Evolutionary conservation across 2,888 invertebrate genomes (phyloP), one percentile per base, ranked within the genome.

Genomic region (Platycheirus albimanus): DNA sequence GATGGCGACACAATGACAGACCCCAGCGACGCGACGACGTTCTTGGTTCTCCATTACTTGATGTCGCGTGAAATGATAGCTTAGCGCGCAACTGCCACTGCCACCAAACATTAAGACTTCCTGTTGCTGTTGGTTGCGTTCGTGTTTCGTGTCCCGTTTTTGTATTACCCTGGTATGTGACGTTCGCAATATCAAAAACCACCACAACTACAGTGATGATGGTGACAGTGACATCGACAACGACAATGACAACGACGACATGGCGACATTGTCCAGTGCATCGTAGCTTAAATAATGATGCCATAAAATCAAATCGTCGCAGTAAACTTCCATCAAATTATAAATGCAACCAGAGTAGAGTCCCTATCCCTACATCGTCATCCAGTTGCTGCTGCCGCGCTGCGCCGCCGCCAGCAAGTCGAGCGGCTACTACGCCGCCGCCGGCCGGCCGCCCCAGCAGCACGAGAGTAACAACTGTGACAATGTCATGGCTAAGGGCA

Each of bases 321-420:
- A 81, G 77, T 81, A 81, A 81, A 81, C 77, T 81, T 71, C 47
- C 71, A 77, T 77, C 71, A 81, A 81, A 81, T 77, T 81, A 81
- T 77, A 77, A 76, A 81, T 81, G 77, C 77, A 81, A 77, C 71
- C 81, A 52, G 64, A 71, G 74, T 78, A 66, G n/a, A 30, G 33
- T 13, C 15, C 28, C 36, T 15, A 7, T n/a, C n/a, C n/a, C n/a
- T n/a, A n/a, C n/a, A n/a, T 2, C 11, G 43, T 28, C 13, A 24
- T 45, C 3, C 49, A 30, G 15, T 19, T 33, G 33, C n/a, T 30
- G n/a, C 19, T 36, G 54, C 28, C n/a, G n/a, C n/a, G n/a, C 19
- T 36, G 54, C 28, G n/a, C 33, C 2, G 52, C 33, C 45, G 63
- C 47, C 58, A 45, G 17, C 8, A 61, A 24, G 58, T 58, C 58